Evolutionary conservation across 1,140 invertebrate genomes (phyloP).

Genomic region (Psilanteris sp.): DNA sequence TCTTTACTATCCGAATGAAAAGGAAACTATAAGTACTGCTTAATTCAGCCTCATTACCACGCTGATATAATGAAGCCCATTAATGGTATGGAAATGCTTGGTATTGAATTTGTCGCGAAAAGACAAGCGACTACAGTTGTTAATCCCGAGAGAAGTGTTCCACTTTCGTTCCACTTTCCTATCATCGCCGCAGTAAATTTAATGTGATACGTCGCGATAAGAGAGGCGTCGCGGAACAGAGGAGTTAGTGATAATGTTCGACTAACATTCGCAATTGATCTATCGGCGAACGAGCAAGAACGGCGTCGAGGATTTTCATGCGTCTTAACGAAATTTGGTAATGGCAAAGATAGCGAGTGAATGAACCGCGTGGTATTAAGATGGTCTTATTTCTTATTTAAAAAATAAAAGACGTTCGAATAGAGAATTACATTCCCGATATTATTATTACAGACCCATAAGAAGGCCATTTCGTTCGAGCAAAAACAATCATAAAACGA

Average conservation of each 20-base stretch:
- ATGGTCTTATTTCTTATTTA: slow-evolving; percentile 44
- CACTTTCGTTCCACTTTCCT: slow-evolving; percentile 73
- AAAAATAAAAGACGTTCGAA: slow-evolving; percentile 18
- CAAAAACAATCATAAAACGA: too few relatives aligned
- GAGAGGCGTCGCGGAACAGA: slow-evolving; percentile 53
- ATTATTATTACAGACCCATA: neutral
- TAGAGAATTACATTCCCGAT: neutral
- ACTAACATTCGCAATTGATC: slow-evolving; percentile 75
- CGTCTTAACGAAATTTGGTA: slow-evolving; percentile 75
- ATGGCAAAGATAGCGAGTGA: slow-evolving; percentile 72
- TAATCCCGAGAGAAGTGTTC: slow-evolving; percentile 66
- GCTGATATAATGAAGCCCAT: slow-evolving; percentile 13
- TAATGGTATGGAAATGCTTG: slow-evolving; percentile 23
- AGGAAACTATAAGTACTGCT: slow-evolving; percentile 2
- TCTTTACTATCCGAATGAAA: neutral
- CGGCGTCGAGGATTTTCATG: slow-evolving; percentile 64
- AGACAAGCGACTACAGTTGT: slow-evolving; percentile 63
- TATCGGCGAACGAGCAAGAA: slow-evolving; percentile 66
- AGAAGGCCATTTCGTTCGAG: neutral
- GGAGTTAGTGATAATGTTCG: slow-evolving; percentile 66
- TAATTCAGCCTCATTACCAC: slow-evolving; percentile 7
- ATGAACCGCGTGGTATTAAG: slow-evolving; percentile 59
- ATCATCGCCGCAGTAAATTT: slow-evolving; percentile 76
- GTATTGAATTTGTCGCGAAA: slow-evolving; percentile 66
- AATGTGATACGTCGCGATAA: slow-evolving; percentile 73